Evolutionary conservation across 2,888 invertebrate genomes (phyloP).

Genomic region (Hyposoter dolosus): DNA sequence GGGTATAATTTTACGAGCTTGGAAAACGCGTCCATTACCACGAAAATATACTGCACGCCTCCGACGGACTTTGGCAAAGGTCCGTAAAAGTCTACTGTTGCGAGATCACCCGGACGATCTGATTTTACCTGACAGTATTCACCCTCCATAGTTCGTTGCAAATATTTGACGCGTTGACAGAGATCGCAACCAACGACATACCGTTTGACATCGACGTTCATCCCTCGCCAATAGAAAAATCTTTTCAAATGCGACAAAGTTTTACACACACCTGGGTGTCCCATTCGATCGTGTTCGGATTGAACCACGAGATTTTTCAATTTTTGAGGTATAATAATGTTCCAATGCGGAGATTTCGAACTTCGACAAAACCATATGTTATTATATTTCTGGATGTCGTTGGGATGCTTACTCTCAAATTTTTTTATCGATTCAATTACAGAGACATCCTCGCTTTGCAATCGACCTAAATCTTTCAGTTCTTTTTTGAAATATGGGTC

Average conservation of each 20-base stretch:
- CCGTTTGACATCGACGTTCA: conserved; percentile 15
- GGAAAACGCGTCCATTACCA: conserved; percentile 51
- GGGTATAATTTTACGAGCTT: conserved; percentile 42
- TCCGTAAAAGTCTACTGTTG: conserved; percentile 67
- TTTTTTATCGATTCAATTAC: not conserved
- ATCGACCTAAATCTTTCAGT: not conserved
- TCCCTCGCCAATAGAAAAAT: conserved; percentile 45
- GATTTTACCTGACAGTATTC: conserved; percentile 52
- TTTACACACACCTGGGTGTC: conserved; percentile 57
- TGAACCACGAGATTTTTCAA: conserved; percentile 7
- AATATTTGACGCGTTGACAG: conserved; percentile 64
- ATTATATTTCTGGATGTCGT: conserved; percentile 33
- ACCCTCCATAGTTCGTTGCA: conserved; percentile 51
- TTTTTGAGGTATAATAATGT: conserved; percentile 7
- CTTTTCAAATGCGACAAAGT: conserved; percentile 35
- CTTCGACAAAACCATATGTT: conserved; percentile 42
- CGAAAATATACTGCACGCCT: conserved; percentile 64
- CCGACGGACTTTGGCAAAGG: conserved; percentile 60
- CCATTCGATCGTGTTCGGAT: conserved; percentile 50
- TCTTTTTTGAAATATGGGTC: conserved; percentile 8
- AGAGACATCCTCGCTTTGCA: not conserved
- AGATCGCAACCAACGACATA: conserved; percentile 33
- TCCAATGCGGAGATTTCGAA: conserved; percentile 18
- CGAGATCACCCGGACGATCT: conserved; percentile 51
- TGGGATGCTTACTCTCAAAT: not conserved